These are phyloP conservation scores for Lateolabrax maculatus DNA, from an alignment of 2,797 vertebrate genomes.

Conservation along the genomic window DNA sequence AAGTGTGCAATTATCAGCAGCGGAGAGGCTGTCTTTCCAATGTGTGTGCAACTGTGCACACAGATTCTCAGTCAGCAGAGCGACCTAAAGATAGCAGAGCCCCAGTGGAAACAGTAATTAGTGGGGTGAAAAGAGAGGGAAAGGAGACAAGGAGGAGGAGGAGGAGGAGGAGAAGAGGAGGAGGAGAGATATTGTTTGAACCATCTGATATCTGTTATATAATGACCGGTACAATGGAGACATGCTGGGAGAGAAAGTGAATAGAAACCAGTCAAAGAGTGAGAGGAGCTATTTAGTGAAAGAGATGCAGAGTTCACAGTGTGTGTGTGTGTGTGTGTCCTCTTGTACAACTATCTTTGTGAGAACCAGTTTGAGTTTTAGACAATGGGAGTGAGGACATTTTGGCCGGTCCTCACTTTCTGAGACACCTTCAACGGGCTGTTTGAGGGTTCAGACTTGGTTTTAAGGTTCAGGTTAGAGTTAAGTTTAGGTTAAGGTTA, in stretches of 20 bases:
- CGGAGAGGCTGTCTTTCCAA: conserved; percentile 40
- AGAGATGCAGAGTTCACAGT: conserved; percentile 36
- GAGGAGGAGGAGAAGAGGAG: conserved; percentile 44
- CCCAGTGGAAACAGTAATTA: conserved; percentile 82
- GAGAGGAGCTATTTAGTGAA: conserved; percentile 59
- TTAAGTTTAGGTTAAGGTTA: too few species aligned
- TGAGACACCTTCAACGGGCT: too few species aligned
- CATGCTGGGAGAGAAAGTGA: conserved; percentile 61
- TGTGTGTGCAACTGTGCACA: conserved; percentile 42
- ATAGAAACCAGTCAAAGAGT: conserved; percentile 55
- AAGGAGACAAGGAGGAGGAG: conserved; percentile 56
- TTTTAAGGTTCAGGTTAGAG: too few species aligned
- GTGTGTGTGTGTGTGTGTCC: conserved; percentile 20
- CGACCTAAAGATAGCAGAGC: conserved; percentile 82
- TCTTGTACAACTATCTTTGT: too few species aligned
- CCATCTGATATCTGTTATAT: conserved; percentile 80
- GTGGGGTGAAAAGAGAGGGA: conserved; percentile 75
- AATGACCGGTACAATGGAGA: conserved; percentile 76
- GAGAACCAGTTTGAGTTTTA: too few species aligned
- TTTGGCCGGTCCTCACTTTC: too few species aligned
- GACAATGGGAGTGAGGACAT: too few species aligned
- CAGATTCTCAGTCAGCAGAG: conserved; percentile 71
- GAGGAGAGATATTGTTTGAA: conserved; percentile 77
- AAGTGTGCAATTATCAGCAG: conserved; percentile 62
- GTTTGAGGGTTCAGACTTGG: too few species aligned